Conservation (phyloP, 2,113 vertebrate genomes). For the Zootoca vivipara region DNA sequence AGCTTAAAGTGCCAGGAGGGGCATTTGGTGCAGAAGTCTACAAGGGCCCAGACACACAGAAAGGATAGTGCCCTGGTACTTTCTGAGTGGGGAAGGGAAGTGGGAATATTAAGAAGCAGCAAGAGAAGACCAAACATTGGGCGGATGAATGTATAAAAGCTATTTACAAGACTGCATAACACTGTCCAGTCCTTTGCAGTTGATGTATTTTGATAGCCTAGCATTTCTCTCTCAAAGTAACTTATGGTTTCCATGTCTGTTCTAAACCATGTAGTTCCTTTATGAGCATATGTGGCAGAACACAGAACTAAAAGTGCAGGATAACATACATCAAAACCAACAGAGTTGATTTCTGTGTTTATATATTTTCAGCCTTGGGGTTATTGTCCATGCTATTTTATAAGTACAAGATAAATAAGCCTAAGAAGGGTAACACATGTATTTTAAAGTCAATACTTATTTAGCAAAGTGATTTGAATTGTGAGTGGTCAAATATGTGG, state of each 20-base stretch:
- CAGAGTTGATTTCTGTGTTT: not conserved
- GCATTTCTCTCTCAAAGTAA: not conserved
- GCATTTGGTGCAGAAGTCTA: not conserved
- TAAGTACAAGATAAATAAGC: not conserved
- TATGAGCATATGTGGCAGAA: not conserved
- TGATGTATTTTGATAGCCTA: not conserved
- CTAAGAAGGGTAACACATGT: not conserved
- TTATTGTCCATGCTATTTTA: not conserved
- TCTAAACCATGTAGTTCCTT: not conserved
- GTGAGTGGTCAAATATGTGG: not conserved
- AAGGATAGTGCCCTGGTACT: not conserved
- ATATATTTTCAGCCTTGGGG: not conserved
- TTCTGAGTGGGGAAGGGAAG: not conserved
- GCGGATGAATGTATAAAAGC: not conserved
- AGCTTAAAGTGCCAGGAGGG: not conserved
- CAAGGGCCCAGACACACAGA: not conserved
- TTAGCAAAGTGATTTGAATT: not conserved
- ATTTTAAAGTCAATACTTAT: not conserved
- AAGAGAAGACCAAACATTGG: not conserved
- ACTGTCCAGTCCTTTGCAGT: no score
- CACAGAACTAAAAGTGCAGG: not conserved
- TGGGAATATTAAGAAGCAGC: not conserved
- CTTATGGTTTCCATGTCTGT: not conserved
- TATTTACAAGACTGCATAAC: not conserved
- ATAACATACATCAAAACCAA: not conserved